Base-by-base conservation (phyloP, 2,888 invertebrate genomes). In the Nebria brevicollis region DNA sequence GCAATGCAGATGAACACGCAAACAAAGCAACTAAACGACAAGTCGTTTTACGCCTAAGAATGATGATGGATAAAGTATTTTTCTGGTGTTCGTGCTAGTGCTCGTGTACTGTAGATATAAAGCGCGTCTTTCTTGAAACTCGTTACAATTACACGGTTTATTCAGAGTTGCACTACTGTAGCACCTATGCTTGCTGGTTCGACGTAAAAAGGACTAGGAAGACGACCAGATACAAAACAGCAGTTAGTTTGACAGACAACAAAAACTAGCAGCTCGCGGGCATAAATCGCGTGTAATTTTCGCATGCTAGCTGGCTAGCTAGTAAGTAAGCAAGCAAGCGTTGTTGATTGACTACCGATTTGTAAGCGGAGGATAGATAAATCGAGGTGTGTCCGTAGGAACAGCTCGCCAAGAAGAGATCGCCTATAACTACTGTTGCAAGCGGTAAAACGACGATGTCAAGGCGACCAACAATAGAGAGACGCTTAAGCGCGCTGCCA, bases 391-490 rank as follows among this genome's bases (percentile, higher is more conserved):
- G 70, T 70, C 70, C 25, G 20, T 66, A 25, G 20, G 20, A 20
- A 20, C 20, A 20, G 20, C 20, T 20, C 68, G 20, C 15, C 25
- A 10, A 34, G 70, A 26, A 70, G 34, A 25, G 25, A 70, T 34
- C 34, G 70, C 34, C 25, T 25, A 70, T 26, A 70, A 70, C 70
- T 20, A 25, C 66, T 15, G 66, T 25, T 25, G 66, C 66, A 15
- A 66, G 26, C 70, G 70, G 70, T 25, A 20, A 26, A 15, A 26
- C 70, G 70, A 70, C 70, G 70, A 70, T 70, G 70, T 70, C 70
- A 70, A 70, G 70, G 70, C 25, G 70, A 70, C 70, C 70, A 70
- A 70, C 70, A 70, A 70, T 70, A 70, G 70, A 70, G 25, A 34
- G 70, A 70, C 70, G 20, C 70, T 34, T 70, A 66, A 25, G 6